Evolutionary conservation across 2,888 invertebrate species (phyloP), one percentile per base, ranked within the genome.

Genomic region (Lepidonotus clava): DNA sequence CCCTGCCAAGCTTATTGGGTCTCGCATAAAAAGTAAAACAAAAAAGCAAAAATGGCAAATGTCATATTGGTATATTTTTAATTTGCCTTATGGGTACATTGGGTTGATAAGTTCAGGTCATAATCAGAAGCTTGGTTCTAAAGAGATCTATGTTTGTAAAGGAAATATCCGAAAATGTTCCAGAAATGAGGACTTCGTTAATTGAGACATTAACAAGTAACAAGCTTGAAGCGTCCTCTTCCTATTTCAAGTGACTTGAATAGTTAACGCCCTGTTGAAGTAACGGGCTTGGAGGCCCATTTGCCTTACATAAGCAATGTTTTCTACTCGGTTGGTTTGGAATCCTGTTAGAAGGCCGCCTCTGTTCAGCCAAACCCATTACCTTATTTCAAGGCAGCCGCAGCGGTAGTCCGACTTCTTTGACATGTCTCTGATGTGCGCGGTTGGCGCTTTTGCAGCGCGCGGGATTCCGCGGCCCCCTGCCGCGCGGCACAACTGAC

Each of bases 281-380:
- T 71, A 71, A 71, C 71, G 71, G 71, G 36, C 71, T 5, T 71
- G 14, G 71, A 11, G 5, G 34, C 71, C 71, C 71, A 32, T 71
- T 71, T 71, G 71, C 36, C 38, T 71, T 71, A 71, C 71, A 71
- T 71, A 71, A 71, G 71, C 71, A 71, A 71, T 71, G 71, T 71
- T 71, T 71, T 71, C 71, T 71, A 38, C 36, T 71, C 71, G 34
- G 71, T 38, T 71, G 71, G 24, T 34, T 34, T 18, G 71, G 71
- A 71, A 71, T 71, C 71, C 71, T 34, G 71, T 71, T 71, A 71
- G 71, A 4, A 24, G 24, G 61, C 61, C 24, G 38, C 36, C 71
- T 38, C 71, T 38, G 4, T n/a, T 71, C 34, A n/a, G 28, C 71
- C 34, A 71, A 71, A 38, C 38, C 71, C 71, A 71, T 71, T 71